Evolutionary conservation across 2,888 invertebrate genomes (phyloP).

Genomic region (Hemistola chrysoprasaria): DNA sequence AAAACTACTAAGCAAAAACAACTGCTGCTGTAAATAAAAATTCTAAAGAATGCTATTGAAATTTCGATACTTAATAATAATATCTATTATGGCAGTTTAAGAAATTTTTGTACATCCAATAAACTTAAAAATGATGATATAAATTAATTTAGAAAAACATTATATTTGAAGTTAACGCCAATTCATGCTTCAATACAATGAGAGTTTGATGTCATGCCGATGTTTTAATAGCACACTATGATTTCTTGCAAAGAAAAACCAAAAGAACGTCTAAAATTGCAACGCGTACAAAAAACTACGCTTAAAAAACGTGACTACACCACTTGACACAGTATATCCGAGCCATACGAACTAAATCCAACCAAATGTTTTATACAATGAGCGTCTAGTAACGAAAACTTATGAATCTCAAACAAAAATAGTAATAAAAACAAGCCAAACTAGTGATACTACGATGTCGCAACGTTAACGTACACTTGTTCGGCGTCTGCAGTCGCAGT

Average conservation of each 20-base stretch:
- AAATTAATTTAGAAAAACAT: constrained; percentile 5
- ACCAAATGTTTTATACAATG: constrained; percentile 41
- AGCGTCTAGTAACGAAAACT: constrained; percentile 35
- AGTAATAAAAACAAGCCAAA: constrained; percentile 61
- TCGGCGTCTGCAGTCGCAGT: constrained; percentile 92
- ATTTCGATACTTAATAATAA: no score
- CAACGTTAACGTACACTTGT: constrained; percentile 90
- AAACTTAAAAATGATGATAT: no score
- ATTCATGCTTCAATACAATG: constrained; percentile 21
- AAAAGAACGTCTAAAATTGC: constrained; percentile 22
- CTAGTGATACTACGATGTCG: constrained; percentile 68
- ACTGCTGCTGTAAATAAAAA: no score
- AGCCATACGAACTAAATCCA: constrained; percentile 27
- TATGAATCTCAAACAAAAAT: constrained; percentile 33
- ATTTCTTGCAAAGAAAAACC: constrained; percentile 26
- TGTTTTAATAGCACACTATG: constrained; percentile 10
- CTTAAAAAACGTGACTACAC: constrained; percentile 10
- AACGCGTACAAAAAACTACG: constrained; percentile 7
- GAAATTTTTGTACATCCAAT: no score
- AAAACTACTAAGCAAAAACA: no score
- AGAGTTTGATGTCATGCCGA: constrained; percentile 25
- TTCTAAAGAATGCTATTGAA: no score
- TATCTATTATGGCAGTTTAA: no score
- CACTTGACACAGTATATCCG: constrained; percentile 6
- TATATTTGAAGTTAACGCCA: neutral